Conservation (phyloP, 2,113 vertebrate species). For the Bos javanicus region DNA sequence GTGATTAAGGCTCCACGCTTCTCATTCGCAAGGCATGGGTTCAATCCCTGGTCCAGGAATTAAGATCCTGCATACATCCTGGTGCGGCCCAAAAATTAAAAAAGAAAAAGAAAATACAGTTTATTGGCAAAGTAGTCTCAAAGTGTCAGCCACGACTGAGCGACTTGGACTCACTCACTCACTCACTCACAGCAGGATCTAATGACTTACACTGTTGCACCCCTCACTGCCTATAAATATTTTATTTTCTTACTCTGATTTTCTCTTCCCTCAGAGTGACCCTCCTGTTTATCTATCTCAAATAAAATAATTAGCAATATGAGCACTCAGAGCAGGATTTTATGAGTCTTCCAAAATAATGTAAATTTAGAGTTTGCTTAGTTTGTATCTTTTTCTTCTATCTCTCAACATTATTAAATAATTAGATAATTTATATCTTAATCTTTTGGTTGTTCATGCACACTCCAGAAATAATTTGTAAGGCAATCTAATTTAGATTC, state of each 20-base stretch:
- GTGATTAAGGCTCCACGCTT: background rate
- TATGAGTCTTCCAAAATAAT: background rate
- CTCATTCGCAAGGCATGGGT: background rate
- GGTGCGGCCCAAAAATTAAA: background rate
- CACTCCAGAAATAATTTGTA: slow-evolving; percentile 44
- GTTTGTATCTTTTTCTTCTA: background rate
- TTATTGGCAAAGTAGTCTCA: background rate
- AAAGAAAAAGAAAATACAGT: background rate
- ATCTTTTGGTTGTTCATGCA: slow-evolving; percentile 25
- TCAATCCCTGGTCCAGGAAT: background rate
- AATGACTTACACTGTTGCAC: background rate
- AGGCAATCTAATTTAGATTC: slow-evolving; percentile 45
- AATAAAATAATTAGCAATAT: background rate
- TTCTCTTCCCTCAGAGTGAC: background rate
- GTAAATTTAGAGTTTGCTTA: background rate
- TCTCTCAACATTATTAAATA: slow-evolving; percentile 42
- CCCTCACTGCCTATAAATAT: background rate
- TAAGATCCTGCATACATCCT: background rate
- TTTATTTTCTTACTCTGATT: background rate
- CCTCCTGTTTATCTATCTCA: background rate
- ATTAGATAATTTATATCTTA: slow-evolving; percentile 29
- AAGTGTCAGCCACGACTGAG: background rate
- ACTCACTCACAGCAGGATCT: background rate
- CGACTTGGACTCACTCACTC: background rate
- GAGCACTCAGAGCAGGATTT: background rate